Evolutionary conservation across 2,113 vertebrate species (phyloP).

Genomic region (Sinocyclocheilus maitianheensis): DNA sequence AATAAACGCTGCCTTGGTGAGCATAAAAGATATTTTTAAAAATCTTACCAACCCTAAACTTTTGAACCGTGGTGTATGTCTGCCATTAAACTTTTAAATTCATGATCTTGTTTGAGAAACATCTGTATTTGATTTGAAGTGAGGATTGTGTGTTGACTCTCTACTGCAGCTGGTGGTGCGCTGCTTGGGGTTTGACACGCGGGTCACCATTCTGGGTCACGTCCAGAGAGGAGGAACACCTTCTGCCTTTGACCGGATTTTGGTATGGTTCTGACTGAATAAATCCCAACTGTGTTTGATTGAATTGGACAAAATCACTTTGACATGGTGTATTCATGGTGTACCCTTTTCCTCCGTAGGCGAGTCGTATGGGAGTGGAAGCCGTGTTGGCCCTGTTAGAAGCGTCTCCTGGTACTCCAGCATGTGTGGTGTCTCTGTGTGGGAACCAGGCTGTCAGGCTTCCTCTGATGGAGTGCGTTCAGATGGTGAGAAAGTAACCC

Average conservation of each 20-base stretch:
- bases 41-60: not conserved
- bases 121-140: not conserved
- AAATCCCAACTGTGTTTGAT: not conserved
- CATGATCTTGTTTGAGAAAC: not conserved
- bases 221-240: slow-evolving; percentile 87
- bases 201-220: slow-evolving; percentile 86
- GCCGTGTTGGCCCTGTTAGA: slow-evolving; percentile 86
- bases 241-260: slow-evolving; percentile 85
- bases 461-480: slow-evolving; percentile 85
- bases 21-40: not conserved
- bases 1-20: not conserved
- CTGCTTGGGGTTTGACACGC: slow-evolving; percentile 80
- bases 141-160: not conserved
- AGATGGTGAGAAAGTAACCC: slow-evolving; percentile 78
- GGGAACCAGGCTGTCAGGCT: slow-evolving; percentile 86
- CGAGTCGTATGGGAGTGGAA: slow-evolving; percentile 94
- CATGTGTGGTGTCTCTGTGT: slow-evolving; percentile 88
- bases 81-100: not conserved
- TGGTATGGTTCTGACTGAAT: slow-evolving; percentile 67
- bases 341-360: slow-evolving; percentile 68
- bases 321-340: not conserved
- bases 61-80: not conserved
- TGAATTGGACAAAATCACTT: not conserved
- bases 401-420: slow-evolving; percentile 85
- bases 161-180: slow-evolving; percentile 78